Evolutionary conservation across 2,113 vertebrate species (phyloP).

Genomic region (Rhizomys pruinosus): DNA sequence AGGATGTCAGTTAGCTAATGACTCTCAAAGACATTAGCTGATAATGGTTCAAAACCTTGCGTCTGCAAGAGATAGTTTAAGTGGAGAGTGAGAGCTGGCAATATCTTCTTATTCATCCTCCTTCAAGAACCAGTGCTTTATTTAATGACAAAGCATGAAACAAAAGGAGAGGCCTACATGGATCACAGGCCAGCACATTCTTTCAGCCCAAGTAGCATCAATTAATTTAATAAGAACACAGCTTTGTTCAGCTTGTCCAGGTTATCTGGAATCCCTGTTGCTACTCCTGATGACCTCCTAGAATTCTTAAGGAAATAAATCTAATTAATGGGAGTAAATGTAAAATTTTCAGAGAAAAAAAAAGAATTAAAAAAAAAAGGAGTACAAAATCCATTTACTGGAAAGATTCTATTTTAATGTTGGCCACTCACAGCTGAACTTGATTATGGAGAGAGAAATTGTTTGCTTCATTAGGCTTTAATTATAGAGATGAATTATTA

Average conservation of each 20-base stretch:
- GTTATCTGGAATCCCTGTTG: slow-evolving; percentile 51
- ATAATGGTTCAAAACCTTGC: slow-evolving; percentile 29
- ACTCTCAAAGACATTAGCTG: slow-evolving; percentile 42
- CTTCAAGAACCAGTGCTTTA: slow-evolving; percentile 4
- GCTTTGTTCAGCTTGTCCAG: slow-evolving; percentile 25
- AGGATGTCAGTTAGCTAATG: slow-evolving; percentile 42
- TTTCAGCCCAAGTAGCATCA: neutral
- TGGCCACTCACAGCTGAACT: slow-evolving; percentile 74
- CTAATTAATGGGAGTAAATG: slow-evolving; percentile 65
- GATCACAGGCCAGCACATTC: slow-evolving; percentile 25
- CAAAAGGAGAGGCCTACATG: slow-evolving; percentile 1
- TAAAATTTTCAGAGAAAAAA: slow-evolving; percentile 64
- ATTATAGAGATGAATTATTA: slow-evolving; percentile 87
- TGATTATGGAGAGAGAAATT: slow-evolving; percentile 81
- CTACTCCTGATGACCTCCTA: slow-evolving; percentile 50
- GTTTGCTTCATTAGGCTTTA: slow-evolving; percentile 87
- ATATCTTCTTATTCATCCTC: slow-evolving; percentile 22
- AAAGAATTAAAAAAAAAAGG: slow-evolving; percentile 62
- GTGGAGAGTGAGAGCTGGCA: slow-evolving; percentile 42
- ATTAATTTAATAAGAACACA: slow-evolving; percentile 22
- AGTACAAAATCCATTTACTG: slow-evolving; percentile 67
- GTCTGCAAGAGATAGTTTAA: slow-evolving; percentile 65
- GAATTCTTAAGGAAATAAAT: slow-evolving; percentile 57
- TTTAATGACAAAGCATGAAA: slow-evolving; percentile 22
- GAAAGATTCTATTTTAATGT: slow-evolving; percentile 79